These are phyloP conservation scores for Lordiphosa andalusiaca DNA, from an alignment of 2,888 invertebrate genomes.

Conservation along the genomic window DNA sequence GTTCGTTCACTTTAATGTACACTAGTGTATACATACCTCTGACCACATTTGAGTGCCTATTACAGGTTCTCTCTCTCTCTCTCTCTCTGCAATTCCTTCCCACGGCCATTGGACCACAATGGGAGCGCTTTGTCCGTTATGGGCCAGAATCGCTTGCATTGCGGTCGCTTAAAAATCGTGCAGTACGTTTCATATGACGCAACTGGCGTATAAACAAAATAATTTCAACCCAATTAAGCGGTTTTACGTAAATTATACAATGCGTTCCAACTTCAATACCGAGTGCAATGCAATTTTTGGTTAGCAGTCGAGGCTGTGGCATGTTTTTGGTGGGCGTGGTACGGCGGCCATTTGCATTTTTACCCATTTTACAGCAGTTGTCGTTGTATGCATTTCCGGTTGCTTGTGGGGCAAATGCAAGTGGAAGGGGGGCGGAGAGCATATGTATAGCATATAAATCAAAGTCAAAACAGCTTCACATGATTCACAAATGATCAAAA, in stretches of 20 bases:
- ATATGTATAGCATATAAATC: slow-evolving; percentile 63
- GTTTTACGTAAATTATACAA: slow-evolving; percentile 55
- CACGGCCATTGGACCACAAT: not conserved
- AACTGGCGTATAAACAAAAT: slow-evolving; percentile 52
- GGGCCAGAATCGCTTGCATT: slow-evolving; percentile 13
- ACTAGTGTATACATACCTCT: no score
- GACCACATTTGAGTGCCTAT: not conserved
- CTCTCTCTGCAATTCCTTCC: not conserved
- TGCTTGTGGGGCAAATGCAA: not conserved
- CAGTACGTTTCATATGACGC: slow-evolving; percentile 29
- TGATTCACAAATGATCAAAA: slow-evolving; percentile 72
- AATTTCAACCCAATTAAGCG: slow-evolving; percentile 65
- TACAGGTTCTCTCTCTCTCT: not conserved
- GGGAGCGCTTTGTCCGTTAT: slow-evolving; percentile 42
- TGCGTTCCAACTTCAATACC: slow-evolving; percentile 34
- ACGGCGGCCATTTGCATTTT: slow-evolving; percentile 45
- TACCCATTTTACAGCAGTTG: slow-evolving; percentile 39
- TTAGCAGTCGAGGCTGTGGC: slow-evolving; percentile 13
- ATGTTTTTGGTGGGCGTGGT: slow-evolving; percentile 27
- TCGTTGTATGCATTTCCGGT: slow-evolving; percentile 47
- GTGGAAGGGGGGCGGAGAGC: no score
- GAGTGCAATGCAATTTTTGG: slow-evolving; percentile 50
- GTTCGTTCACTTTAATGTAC: no score
- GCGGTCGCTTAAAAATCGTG: slow-evolving; percentile 42
- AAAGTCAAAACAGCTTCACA: slow-evolving; percentile 67